These are phyloP conservation scores for Donacobius atricapilla DNA, from an alignment of 2,113 vertebrate genomes.

Conservation along the genomic window DNA sequence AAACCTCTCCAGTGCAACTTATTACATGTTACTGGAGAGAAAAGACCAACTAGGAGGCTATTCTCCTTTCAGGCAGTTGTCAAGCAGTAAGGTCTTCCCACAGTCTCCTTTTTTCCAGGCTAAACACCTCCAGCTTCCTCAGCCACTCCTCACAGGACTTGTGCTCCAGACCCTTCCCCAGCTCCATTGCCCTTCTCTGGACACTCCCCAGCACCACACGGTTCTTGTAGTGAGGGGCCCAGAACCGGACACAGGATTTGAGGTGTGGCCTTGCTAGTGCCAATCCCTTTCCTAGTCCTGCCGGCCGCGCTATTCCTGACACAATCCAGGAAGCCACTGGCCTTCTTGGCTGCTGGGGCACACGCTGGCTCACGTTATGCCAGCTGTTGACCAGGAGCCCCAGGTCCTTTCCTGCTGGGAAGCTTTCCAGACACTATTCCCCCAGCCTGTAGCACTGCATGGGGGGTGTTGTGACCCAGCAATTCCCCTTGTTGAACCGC, in stretches of 20 bases:
- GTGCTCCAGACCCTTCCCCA: not conserved
- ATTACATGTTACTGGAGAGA: not conserved
- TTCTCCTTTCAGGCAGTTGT: not conserved
- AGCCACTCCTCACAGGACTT: not conserved
- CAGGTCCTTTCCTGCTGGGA: not conserved
- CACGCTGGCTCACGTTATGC: rapidly evolving
- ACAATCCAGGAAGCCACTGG: not conserved
- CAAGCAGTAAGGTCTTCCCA: rapidly evolving
- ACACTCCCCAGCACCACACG: rapidly evolving
- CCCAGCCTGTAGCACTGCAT: not conserved
- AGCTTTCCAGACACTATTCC: not conserved
- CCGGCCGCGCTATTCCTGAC: not conserved
- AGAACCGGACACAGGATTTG: not conserved
- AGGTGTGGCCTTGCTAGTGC: not conserved
- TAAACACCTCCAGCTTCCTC: not conserved
- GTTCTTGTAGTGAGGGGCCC: not conserved
- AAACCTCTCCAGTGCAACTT: not conserved
- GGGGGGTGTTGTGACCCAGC: rapidly evolving
- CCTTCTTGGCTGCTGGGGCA: not conserved
- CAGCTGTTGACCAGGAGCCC: not conserved
- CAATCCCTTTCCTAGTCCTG: not conserved
- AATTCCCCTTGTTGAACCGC: not conserved
- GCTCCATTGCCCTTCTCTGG: not conserved
- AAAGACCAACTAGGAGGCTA: too few species aligned
- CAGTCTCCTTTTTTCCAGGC: not conserved